Evolutionary conservation across 1,140 invertebrate species (phyloP).

Genomic region (Rhagoletis pomonella): DNA sequence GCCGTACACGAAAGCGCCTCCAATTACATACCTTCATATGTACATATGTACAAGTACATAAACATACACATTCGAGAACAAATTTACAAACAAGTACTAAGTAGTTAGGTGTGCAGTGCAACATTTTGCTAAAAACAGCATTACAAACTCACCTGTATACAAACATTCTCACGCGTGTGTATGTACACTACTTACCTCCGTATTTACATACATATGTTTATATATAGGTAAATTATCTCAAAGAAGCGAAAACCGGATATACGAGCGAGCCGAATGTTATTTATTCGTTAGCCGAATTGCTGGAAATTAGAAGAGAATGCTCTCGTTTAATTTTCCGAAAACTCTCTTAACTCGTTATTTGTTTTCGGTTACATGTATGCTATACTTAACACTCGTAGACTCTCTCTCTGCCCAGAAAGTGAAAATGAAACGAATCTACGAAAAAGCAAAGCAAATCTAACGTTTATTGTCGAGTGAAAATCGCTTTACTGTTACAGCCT

Average conservation of each 20-base stretch:
- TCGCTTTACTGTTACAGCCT: not conserved
- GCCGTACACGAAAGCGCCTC: not conserved
- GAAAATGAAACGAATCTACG: not conserved
- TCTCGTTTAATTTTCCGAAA: no score
- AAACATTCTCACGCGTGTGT: not conserved
- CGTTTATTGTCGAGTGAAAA: not conserved
- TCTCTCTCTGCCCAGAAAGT: not conserved
- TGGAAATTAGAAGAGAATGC: no score
- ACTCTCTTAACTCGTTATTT: not conserved
- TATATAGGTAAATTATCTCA: not conserved
- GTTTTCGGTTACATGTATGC: not conserved
- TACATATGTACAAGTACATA: not conserved
- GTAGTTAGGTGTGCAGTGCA: no score
- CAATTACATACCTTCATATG: not conserved
- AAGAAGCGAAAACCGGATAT: conserved; percentile 2
- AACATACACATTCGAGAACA: not conserved
- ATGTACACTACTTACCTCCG: no score
- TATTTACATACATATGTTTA: not conserved
- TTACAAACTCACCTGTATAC: not conserved
- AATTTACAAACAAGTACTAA: no score
- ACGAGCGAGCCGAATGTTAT: not conserved
- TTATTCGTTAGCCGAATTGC: no score
- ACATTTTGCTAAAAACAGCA: not conserved
- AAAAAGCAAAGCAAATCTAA: not conserved
- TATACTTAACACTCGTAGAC: not conserved